Percentiles rank a stretch among this genome's conserved stretches.
These are phyloP conservation scores for Brachymystax lenok DNA, from an alignment of 2,797 vertebrate species.

Conservation along the genomic window DNA sequence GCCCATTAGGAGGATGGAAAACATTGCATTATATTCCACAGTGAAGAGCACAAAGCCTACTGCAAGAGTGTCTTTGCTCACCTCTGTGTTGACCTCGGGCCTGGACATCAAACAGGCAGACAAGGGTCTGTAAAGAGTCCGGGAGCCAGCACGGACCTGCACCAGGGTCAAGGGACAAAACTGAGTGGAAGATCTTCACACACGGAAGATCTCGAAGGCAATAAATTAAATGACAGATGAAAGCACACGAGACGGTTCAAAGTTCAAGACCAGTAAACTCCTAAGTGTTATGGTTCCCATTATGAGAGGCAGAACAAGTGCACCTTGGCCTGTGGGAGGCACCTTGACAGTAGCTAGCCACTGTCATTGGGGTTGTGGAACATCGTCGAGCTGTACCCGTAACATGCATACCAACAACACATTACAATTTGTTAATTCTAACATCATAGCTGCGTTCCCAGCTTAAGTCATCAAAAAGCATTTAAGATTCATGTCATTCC, in stretches of 20 bases:
- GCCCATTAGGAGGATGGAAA: background rate
- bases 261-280: background rate
- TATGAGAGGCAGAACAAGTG: background rate
- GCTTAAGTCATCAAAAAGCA: too few species aligned
- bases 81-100: conserved; percentile 90
- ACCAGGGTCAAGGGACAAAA: conserved; percentile 37
- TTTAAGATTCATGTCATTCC: background rate
- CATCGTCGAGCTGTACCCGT: conserved; percentile 14
- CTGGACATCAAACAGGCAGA: conserved; percentile 91
- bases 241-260: conserved; percentile 12
- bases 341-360: conserved; percentile 37
- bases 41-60: background rate
- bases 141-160: conserved; percentile 94
- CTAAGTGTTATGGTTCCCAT: background rate
- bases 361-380: conserved; percentile 17
- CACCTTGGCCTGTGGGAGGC: conserved; percentile 11
- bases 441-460: too few species aligned
- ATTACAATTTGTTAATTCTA: too few species aligned
- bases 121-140: conserved; percentile 91
- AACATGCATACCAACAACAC: conserved; percentile 15
- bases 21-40: too few species aligned
- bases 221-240: background rate
- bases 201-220: background rate
- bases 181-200: background rate
- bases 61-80: conserved; percentile 59